Evolutionary conservation across 2,797 vertebrate species (phyloP).

Genomic region (Chelonia mydas): DNA sequence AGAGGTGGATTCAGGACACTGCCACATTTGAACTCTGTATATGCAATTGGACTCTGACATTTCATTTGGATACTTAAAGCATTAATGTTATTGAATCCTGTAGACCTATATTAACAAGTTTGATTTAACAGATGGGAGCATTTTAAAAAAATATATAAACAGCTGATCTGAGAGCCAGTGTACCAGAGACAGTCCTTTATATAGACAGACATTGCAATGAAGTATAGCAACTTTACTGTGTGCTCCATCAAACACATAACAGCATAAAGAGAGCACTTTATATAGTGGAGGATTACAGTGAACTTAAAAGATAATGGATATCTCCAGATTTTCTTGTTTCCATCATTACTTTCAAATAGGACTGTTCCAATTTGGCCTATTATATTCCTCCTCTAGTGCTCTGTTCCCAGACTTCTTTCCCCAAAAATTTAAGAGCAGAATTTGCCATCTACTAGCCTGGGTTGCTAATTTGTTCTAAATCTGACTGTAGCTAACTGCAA

Average conservation of each 20-base stretch:
- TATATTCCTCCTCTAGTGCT: not conserved
- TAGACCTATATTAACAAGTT: slow-evolving; percentile 75
- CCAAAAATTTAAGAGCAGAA: not conserved
- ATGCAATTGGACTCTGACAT: slow-evolving; percentile 63
- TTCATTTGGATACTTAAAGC: slow-evolving; percentile 74
- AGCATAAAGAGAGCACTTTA: slow-evolving; percentile 37
- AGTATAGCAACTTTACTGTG: slow-evolving; percentile 58
- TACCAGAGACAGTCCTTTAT: slow-evolving; percentile 37
- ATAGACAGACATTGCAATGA: slow-evolving; percentile 71
- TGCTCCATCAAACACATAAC: slow-evolving; percentile 59
- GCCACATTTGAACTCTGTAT: slow-evolving; percentile 59
- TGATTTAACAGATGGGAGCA: slow-evolving; percentile 77
- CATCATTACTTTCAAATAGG: slow-evolving; percentile 1
- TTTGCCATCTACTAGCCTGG: not conserved
- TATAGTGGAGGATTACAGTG: slow-evolving; percentile 40
- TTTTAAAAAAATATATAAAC: slow-evolving; percentile 77
- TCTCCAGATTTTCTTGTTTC: slow-evolving; percentile 34
- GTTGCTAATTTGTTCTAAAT: slow-evolving; percentile 43
- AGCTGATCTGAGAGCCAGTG: slow-evolving; percentile 66
- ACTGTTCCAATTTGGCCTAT: not conserved
- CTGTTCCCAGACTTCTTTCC: not conserved
- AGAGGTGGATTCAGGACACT: slow-evolving; percentile 78
- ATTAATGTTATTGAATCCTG: slow-evolving; percentile 76
- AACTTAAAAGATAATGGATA: slow-evolving; percentile 11
- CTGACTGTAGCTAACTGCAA: slow-evolving; percentile 8